Evolutionary conservation across 2,797 vertebrate genomes (phyloP).

Genomic region (Hemibagrus guttatus): DNA sequence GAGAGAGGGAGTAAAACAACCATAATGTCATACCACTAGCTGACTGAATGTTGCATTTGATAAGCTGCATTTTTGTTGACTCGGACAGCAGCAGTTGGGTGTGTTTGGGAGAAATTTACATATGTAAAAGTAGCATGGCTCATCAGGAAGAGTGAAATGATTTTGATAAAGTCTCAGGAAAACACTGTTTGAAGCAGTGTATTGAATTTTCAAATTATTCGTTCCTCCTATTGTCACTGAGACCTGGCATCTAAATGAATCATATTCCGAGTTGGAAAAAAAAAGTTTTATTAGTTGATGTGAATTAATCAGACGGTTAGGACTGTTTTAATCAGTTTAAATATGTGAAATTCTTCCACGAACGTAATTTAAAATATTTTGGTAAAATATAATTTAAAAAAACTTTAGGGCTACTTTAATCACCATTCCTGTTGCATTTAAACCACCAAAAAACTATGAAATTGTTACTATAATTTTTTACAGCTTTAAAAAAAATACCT

Average conservation of each 20-base stretch:
- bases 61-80: neutral
- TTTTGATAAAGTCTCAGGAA: neutral
- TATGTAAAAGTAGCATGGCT: neutral
- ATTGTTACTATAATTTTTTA: neutral
- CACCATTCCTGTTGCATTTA: neutral
- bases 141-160: neutral
- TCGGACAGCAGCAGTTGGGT: neutral
- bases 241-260: neutral
- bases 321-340: neutral
- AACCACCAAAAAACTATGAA: neutral
- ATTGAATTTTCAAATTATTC: neutral
- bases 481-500: too few species aligned
- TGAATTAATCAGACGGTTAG: neutral
- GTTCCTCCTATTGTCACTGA: neutral
- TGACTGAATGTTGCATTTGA: neutral
- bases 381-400: neutral
- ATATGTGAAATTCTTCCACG: neutral
- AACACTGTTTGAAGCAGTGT: neutral
- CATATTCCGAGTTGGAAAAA: neutral
- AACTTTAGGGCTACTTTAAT: neutral
- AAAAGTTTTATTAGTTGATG: neutral
- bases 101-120: neutral
- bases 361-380: neutral
- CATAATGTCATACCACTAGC: neutral
- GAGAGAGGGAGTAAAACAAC: neutral